Evolutionary conservation across 2,888 invertebrate genomes (phyloP).

Genomic region (Pogonocherus hispidulus): DNA sequence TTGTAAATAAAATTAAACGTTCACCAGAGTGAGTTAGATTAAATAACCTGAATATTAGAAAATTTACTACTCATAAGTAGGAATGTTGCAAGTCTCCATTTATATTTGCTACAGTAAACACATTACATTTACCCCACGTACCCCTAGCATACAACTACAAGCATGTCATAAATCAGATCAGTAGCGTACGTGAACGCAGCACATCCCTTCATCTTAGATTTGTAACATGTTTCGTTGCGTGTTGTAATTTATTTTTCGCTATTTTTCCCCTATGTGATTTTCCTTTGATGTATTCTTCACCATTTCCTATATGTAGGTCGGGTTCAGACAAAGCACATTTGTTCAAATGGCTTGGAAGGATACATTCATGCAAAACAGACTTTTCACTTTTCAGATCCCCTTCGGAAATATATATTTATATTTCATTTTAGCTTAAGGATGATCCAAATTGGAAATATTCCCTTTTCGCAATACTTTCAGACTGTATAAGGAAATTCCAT

Average conservation of each 20-base stretch:
- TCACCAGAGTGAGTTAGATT: no score
- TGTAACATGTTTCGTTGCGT: constrained; percentile 49
- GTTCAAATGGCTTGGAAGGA: constrained; percentile 37
- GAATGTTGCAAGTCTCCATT: no score
- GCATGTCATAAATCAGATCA: constrained; percentile 46
- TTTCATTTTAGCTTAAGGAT: constrained; percentile 16
- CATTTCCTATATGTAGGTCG: constrained; percentile 43
- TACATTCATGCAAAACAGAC: constrained; percentile 39
- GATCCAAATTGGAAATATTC: constrained; percentile 26
- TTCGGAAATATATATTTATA: constrained; percentile 24
- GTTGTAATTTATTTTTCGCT: constrained; percentile 45
- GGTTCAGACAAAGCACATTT: constrained; percentile 36
- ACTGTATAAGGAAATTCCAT: background rate
- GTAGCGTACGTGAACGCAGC: constrained; percentile 50
- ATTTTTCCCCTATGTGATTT: constrained; percentile 41
- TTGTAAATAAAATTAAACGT: no score
- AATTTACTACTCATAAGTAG: no score
- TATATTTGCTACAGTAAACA: no score
- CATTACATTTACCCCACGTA: constrained; percentile 6
- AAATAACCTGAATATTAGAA: no score
- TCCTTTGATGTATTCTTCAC: constrained; percentile 46
- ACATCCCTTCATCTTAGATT: constrained; percentile 43
- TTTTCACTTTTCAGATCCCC: constrained; percentile 29
- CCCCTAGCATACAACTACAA: constrained; percentile 9
- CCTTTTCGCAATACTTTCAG: constrained; percentile 12